Evolutionary conservation across 2,888 invertebrate genomes (phyloP).

Genomic region (Bombyx huttoni): DNA sequence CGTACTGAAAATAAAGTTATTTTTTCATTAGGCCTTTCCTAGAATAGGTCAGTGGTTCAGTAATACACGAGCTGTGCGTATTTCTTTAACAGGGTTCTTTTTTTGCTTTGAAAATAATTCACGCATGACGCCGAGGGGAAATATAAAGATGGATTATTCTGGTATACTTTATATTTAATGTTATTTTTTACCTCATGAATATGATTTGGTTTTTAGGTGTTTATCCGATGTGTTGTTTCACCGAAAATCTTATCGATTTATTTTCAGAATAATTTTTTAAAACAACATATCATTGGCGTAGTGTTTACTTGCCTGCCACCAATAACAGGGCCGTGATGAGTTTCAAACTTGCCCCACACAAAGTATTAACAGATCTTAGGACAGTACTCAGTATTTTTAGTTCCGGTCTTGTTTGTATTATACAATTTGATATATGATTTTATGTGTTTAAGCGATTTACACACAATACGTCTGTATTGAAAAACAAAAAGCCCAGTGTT

Average conservation of each 20-base stretch:
- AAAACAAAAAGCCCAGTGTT: too few species aligned
- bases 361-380: too few species aligned
- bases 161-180: neutral
- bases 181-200: neutral
- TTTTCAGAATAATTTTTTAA: neutral
- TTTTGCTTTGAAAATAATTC: slow-evolving; percentile 29
- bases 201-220: neutral
- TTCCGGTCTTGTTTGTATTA: too few species aligned
- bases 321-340: too few species aligned
- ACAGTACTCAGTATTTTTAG: too few species aligned
- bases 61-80: slow-evolving; percentile 26
- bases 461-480: too few species aligned
- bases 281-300: too few species aligned
- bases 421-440: too few species aligned
- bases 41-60: slow-evolving; percentile 31
- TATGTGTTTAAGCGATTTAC: too few species aligned
- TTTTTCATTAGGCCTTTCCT: neutral
- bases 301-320: too few species aligned
- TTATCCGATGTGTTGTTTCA: neutral
- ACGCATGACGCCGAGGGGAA: slow-evolving; percentile 35
- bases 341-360: too few species aligned
- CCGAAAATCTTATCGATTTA: neutral
- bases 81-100: slow-evolving; percentile 26
- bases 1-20: neutral
- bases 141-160: slow-evolving; percentile 28